Evolutionary conservation across 2,797 vertebrate genomes (phyloP), one percentile per base, ranked within the genome.

Genomic region (Gambelia wislizenii): DNA sequence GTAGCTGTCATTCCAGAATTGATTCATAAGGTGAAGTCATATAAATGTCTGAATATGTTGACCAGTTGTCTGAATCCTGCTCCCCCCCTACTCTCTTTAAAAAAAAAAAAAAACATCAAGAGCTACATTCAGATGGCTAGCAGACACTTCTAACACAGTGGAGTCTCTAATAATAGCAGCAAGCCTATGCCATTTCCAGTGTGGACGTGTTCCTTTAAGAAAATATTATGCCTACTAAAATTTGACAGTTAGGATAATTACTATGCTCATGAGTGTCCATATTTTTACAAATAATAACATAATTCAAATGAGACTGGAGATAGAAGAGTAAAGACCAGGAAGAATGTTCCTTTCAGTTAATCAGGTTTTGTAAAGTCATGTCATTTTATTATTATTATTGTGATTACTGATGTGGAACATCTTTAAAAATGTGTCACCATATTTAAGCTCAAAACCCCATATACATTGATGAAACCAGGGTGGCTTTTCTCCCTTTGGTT

Each of bases 231-330:
- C n/a, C 59, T 70, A n/a, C 0, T 79, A 64, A 56, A 70, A 89
- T 89, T 70, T 84, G 69, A 76, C 52, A 82, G 22, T 47, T 70
- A 0, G 12, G 59, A 86, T 86, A 79, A 86, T 69, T 44, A n/a
- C 33, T 69, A 69, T 52, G 64, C 59, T 61, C 49, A 75, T 20
- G 13, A 30, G 33, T 42, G n/a, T 0, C 0, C 0, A 6, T 75
- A 75, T 59, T 64, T 1, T 86, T 75, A 44, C 2, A 5, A n/a
- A 49, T 76, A 74, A 61, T n/a, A 87, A 18, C 22, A 76, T 81
- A 44, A 69, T 4, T 64, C 27, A 88, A n/a, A 47, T 59, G 14
- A 67, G 2, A 18, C 25, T 8, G 16, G 70, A 44, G 42, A 44
- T 12, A 85, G 83, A 56, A 78, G 72, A 42, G 42, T 70, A 70